Base-by-base conservation (phyloP, 2,888 invertebrate genomes). In the Apodemia duryi region DNA sequence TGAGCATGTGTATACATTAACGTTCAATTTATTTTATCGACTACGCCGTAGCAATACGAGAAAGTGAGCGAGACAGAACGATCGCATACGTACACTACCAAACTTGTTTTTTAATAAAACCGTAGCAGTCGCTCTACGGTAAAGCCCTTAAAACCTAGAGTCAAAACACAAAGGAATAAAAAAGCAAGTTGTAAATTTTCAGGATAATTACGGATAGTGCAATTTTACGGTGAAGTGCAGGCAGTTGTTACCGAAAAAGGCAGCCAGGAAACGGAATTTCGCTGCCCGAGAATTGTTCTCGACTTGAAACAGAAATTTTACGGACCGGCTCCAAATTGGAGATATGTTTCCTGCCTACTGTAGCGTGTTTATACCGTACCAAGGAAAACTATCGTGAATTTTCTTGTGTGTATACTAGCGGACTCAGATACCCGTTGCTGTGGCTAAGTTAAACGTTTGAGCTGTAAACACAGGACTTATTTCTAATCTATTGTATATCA, bases 191-290 rank as follows among this genome's bases (percentile, higher is more conserved):
- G 57, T 29, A 29, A 57, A 57, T 57, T 57, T 57, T 57, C 57
- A 57, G 57, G 57, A 57, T 82, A 86, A 85, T 85, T 82, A 80
- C 79, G 73, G 80, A 81, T 84, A 84, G 82, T 81, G 82, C 77
- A 57, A 57, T 57, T 57, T 57, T 2, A 57, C 57, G 57, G 57
- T 57, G 57, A 35, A 57, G 57, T 57, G 57, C 57, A 57, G 57
- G 57, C 57, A 29, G 57, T 57, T 57, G 57, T 57, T 35, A 35
- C 57, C 57, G 57, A 57, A 57, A 57, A 57, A 57, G 57, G 13
- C 32, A 57, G 13, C 32, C 32, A 57, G 57, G 57, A 57, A 57
- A 35, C 57, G 32, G 57, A 57, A 57, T 32, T 29, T 28, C 28
- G 54, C 54, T 57, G 54, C 10, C 54, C 54, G 54, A 46, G 46